Evolutionary conservation across 92 coral and sea anemone species (phyloP).

Genomic region (Heliopora coerulea): DNA sequence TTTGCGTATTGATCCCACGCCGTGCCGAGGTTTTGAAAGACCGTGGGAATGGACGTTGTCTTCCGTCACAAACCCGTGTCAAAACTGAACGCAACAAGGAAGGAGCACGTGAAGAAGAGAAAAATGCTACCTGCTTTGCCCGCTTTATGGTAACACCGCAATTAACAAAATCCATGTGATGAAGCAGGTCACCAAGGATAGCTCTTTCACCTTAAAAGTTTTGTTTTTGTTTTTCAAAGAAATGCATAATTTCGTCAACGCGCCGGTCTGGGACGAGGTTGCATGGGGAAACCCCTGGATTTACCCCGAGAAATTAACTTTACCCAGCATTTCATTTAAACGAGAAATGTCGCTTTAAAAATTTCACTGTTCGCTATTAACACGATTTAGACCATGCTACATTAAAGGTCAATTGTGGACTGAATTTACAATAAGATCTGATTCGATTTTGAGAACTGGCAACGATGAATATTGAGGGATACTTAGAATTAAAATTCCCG

Average conservation of each 20-base stretch:
- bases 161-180: background rate
- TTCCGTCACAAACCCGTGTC: background rate
- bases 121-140: background rate
- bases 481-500: too few species aligned
- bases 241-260: background rate
- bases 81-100: background rate
- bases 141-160: background rate
- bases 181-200: background rate
- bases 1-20: too few species aligned
- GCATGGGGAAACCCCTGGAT: conserved; percentile 36
- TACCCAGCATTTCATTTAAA: background rate
- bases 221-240: background rate
- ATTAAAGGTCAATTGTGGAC: background rate
- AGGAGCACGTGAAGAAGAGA: background rate
- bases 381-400: background rate
- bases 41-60: background rate
- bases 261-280: conserved; percentile 8
- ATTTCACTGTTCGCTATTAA: background rate
- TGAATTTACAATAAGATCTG: too few species aligned
- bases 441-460: too few species aligned
- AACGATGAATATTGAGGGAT: too few species aligned
- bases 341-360: background rate
- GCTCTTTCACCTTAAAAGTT: background rate
- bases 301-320: background rate
- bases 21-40: background rate